These are phyloP conservation scores for Myathropa florea DNA, from an alignment of 2,888 invertebrate genomes.

Conservation along the genomic window DNA sequence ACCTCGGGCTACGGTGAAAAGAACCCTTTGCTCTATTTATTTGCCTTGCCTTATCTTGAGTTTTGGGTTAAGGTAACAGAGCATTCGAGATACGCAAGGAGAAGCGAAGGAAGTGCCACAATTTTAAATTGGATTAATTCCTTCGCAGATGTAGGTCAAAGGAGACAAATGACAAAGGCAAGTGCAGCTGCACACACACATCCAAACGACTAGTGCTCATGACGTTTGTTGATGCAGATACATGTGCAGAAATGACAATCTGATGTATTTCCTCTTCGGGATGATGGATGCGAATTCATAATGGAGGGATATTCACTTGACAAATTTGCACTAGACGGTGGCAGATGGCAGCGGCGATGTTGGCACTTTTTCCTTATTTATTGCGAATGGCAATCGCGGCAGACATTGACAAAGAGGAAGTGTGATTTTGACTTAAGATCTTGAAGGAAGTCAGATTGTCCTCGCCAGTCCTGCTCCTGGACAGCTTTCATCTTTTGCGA, in stretches of 20 bases:
- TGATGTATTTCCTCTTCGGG: conserved; percentile 37
- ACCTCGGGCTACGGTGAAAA: conserved; percentile 5
- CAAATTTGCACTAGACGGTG: conserved; percentile 27
- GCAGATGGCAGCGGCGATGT: too few species aligned
- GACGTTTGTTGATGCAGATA: conserved; percentile 12
- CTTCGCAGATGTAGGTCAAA: conserved; percentile 52
- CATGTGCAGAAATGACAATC: neutral
- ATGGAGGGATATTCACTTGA: conserved; percentile 43
- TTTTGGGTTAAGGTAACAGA: neutral
- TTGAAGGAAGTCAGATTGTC: neutral
- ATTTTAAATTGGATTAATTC: conserved; percentile 43
- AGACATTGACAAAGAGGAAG: neutral
- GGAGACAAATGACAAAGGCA: conserved; percentile 44
- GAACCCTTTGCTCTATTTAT: conserved; percentile 11
- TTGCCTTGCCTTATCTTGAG: neutral
- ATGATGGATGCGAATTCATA: conserved; percentile 51
- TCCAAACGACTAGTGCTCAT: neutral
- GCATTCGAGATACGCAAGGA: neutral
- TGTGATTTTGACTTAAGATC: neutral
- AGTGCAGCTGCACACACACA: neutral
- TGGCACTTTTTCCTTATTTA: neutral
- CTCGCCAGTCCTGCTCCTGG: too few species aligned
- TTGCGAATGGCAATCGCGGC: neutral
- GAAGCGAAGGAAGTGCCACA: conserved; percentile 11
- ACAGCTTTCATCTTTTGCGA: too few species aligned